Base-by-base conservation (phyloP, 2,888 invertebrate species). In the Noctua fimbriata region DNA sequence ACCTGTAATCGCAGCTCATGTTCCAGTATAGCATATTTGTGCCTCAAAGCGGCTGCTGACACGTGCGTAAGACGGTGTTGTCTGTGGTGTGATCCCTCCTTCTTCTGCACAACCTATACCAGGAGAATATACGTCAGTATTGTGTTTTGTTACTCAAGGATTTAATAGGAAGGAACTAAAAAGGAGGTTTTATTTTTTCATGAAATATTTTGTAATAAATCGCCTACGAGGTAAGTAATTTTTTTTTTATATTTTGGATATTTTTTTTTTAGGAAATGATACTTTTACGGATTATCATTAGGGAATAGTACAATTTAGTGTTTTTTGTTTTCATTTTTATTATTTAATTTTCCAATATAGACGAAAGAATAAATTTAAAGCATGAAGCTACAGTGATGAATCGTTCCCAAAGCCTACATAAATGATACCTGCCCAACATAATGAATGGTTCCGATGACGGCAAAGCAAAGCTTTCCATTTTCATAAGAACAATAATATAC, bases 21-120 rank as follows among this genome's bases (percentile, higher is more conserved):
- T 83, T 97, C 97, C 90, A 97, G 88, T 73, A 97, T 95, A 2
- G 97, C 97, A 83, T 97, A 97, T 90, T 97, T 97, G 85, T 97
- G 97, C 47, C 97, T 92, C 75, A 97, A 83, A 0, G 97, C 95
- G 0, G 97, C 95, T 0, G 96, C 94, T 0, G 97, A 95, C 14
- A 96, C 95, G 86, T 96, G 96, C 0, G 95, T 92, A 49, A 96
- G 84, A n/a, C 96, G 91, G 71, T 95, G 95, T 49, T 94, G 94
- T 3, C 95, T 92, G 21, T 95, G 94, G 4, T 93, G 87, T 1
- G 93, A 88, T 1, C 94, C 94, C 58, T 96, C 96, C 86, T 94
- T 96, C 83, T 94, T 95, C 85, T 96, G 96, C 82, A 97, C 96
- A 91, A 97, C 96, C 97, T 96, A 93, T 69, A 90, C 75, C 84